These are phyloP conservation scores for Pluvialis apricaria DNA, from an alignment of 2,113 vertebrate species.

Conservation along the genomic window DNA sequence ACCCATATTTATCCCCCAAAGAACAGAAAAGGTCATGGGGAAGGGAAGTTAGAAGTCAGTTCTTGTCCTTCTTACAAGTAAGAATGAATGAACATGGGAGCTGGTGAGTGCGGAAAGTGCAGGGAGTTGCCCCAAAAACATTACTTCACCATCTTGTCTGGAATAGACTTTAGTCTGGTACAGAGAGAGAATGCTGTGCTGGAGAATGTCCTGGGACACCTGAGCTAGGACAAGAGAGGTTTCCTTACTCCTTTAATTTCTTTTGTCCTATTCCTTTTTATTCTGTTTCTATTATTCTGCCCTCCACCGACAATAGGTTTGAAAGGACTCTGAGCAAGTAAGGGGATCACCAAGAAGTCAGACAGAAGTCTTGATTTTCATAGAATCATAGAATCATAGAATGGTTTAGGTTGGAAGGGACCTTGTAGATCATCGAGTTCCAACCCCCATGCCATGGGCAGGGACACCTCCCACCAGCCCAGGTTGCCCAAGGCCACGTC, in stretches of 20 bases:
- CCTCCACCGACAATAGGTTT: not conserved
- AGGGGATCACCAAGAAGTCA: not conserved
- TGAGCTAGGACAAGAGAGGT: not conserved
- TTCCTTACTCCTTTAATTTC: not conserved
- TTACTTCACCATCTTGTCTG: not conserved
- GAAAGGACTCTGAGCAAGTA: not conserved
- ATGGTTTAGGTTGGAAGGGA: too few relatives aligned
- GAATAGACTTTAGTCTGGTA: not conserved
- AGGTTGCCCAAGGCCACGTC: too few relatives aligned
- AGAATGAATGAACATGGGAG: not conserved
- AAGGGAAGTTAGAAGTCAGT: not conserved
- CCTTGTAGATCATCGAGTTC: too few relatives aligned
- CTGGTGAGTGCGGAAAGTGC: not conserved
- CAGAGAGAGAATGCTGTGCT: rapidly evolving
- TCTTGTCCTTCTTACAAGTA: not conserved
- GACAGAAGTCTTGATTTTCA: not conserved
- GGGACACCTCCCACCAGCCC: too few relatives aligned
- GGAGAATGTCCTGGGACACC: not conserved
- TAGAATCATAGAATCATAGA: too few relatives aligned
- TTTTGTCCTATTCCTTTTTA: not conserved
- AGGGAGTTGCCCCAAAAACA: not conserved
- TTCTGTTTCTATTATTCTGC: not conserved
- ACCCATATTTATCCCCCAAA: not conserved
- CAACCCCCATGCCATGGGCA: too few relatives aligned
- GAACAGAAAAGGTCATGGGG: rapidly evolving